Evolutionary conservation across 1,140 invertebrate species (phyloP).

Genomic region (Drosophila suzukii): DNA sequence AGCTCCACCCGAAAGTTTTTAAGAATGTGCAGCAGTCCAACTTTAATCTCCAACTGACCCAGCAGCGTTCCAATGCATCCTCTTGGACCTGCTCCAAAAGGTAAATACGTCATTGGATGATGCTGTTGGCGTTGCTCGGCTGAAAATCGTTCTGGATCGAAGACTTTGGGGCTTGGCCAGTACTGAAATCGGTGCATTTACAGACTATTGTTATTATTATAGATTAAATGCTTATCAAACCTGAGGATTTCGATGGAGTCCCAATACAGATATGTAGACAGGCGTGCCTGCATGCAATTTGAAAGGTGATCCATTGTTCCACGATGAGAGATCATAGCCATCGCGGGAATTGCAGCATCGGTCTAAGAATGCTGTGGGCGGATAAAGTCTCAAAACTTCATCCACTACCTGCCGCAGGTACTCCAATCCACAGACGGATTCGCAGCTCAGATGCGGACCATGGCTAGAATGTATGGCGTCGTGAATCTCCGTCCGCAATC

Average conservation of each 20-base stretch:
- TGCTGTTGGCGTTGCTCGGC: constrained; percentile 29
- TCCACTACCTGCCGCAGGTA: constrained; percentile 67
- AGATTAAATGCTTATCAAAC: constrained; percentile 64
- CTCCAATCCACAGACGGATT: constrained; percentile 78
- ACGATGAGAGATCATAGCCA: constrained; percentile 80
- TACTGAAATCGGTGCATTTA: constrained; percentile 28
- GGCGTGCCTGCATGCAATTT: constrained; percentile 58
- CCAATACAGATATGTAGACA: constrained; percentile 76
- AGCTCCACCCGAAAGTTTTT: constrained; percentile 84
- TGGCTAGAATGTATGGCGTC: constrained; percentile 63
- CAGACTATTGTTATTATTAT: constrained; percentile 60
- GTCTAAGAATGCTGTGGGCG: constrained; percentile 86
- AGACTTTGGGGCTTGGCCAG: constrained; percentile 84
- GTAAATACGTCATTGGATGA: constrained; percentile 77
- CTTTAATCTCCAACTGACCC: constrained; percentile 88
- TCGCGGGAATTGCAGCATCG: constrained; percentile 73
- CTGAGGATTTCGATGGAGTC: constrained; percentile 66
- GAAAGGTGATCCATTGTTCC: constrained; percentile 57
- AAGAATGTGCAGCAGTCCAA: constrained; percentile 86
- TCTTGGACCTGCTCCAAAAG: constrained; percentile 84
- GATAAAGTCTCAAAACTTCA: constrained; percentile 87
- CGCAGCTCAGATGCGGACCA: constrained; percentile 79
- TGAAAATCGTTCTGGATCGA: constrained; percentile 86
- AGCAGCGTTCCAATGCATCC: constrained; percentile 87
- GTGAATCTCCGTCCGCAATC: constrained; percentile 83